Evolutionary conservation across 2,113 vertebrate genomes (phyloP).

Genomic region (Xyrauchen texanus): DNA sequence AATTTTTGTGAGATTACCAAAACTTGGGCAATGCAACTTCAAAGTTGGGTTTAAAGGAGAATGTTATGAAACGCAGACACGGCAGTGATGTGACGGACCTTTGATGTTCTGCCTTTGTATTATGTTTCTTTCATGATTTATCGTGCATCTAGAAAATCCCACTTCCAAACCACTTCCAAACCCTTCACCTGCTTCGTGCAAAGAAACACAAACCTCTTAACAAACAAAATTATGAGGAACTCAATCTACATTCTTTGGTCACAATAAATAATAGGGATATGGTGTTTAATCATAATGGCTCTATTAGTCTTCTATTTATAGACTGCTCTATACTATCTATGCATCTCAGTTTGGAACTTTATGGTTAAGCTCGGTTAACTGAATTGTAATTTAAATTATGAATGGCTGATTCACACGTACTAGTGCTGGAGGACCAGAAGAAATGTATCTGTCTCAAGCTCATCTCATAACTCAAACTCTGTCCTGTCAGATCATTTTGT

Average conservation of each 20-base stretch:
- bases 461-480: slow-evolving; percentile 17
- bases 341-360: slow-evolving; percentile 5
- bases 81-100: slow-evolving; percentile 61
- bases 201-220: background rate
- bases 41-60: slow-evolving; percentile 71
- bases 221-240: background rate
- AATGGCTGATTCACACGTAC: no score
- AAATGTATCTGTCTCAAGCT: background rate
- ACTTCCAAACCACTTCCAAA: slow-evolving; percentile 35
- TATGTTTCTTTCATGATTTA: slow-evolving; percentile 56
- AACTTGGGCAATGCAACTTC: slow-evolving; percentile 68
- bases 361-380: background rate
- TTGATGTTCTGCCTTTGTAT: slow-evolving; percentile 68
- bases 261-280: slow-evolving; percentile 18
- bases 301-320: slow-evolving; percentile 10
- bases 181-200: slow-evolving; percentile 36
- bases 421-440: no score
- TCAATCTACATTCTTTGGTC: slow-evolving; percentile 9
- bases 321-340: background rate
- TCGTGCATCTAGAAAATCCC: slow-evolving; percentile 57
- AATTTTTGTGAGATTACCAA: slow-evolving; percentile 42
- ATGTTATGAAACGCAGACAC: slow-evolving; percentile 65
- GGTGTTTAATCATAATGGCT: slow-evolving; percentile 11
- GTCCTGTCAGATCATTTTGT: background rate
- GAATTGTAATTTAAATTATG: no score